Evolutionary conservation across 2,113 vertebrate genomes (phyloP).

Genomic region (Brachyhypopomus occidentalis): DNA sequence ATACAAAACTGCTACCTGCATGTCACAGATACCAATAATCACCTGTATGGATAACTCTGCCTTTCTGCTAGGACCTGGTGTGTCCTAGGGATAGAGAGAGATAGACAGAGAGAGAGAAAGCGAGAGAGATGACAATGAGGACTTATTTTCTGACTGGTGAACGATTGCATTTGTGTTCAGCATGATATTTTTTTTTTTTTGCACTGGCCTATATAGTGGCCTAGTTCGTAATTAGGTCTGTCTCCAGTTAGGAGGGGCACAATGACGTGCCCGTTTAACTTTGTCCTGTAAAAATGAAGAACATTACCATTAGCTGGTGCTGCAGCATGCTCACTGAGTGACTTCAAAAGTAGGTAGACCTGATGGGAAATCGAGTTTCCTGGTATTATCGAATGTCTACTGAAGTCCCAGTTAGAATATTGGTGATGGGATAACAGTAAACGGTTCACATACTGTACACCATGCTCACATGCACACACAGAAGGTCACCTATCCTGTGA

Average conservation of each 20-base stretch:
- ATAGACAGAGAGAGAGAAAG: no score
- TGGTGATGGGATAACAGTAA: background rate
- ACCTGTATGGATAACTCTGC: background rate
- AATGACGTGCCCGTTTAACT: conserved; percentile 10
- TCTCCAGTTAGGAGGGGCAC: conserved; percentile 11
- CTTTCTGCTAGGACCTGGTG: no score
- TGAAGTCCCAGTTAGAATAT: background rate
- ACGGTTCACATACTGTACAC: background rate
- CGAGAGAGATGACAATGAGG: no score
- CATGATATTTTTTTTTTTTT: background rate
- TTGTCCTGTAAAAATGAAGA: background rate
- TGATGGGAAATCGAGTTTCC: background rate
- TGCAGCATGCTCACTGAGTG: background rate
- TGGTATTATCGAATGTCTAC: background rate
- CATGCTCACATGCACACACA: no score
- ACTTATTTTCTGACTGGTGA: background rate
- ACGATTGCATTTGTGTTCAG: conserved; percentile 17
- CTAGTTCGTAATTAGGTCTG: conserved; percentile 46
- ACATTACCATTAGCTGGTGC: background rate
- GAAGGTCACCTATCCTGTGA: no score
- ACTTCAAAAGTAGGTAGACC: background rate
- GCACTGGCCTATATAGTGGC: conserved; percentile 47
- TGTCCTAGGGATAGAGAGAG: no score
- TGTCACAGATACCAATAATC: background rate
- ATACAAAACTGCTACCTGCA: background rate